Evolutionary conservation across 2,888 invertebrate species (phyloP).

Genomic region (Pedicia rivosa): DNA sequence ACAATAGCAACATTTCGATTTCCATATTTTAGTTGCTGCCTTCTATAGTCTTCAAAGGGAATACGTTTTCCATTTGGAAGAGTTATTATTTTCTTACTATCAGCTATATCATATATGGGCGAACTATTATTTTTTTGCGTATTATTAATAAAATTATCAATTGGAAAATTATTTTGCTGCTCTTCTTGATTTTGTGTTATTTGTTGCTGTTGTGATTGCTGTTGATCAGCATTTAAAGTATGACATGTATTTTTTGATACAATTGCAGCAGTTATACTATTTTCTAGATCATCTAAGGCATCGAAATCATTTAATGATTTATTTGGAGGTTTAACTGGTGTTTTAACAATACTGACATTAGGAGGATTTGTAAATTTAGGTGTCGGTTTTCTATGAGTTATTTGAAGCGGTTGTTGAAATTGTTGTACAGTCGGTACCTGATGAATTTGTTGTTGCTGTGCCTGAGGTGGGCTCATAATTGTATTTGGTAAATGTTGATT

Average conservation of each 20-base stretch:
- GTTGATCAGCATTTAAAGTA: slow-evolving; percentile 1
- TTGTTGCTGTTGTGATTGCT: not conserved
- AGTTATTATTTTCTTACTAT: slow-evolving; percentile 32
- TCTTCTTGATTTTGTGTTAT: slow-evolving; percentile 9
- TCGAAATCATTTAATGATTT: slow-evolving; percentile 13
- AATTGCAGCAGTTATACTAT: slow-evolving; percentile 37
- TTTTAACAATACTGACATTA: not conserved
- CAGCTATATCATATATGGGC: slow-evolving; percentile 26
- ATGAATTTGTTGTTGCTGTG: slow-evolving; percentile 18
- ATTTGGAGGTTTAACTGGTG: not conserved
- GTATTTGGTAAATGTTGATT: no score
- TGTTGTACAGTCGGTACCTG: not conserved
- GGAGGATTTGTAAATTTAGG: slow-evolving; percentile 4
- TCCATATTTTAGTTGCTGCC: slow-evolving; percentile 13
- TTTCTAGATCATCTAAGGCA: slow-evolving; percentile 37
- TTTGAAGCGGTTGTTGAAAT: not conserved
- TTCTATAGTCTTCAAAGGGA: slow-evolving; percentile 33
- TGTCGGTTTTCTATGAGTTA: slow-evolving; percentile 7
- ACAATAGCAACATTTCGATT: not conserved
- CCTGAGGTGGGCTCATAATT: no score
- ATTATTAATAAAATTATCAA: slow-evolving; percentile 14
- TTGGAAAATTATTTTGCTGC: slow-evolving; percentile 21
- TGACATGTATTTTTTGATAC: slow-evolving; percentile 21
- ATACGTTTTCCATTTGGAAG: slow-evolving; percentile 32
- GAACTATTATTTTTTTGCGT: slow-evolving; percentile 10